Evolutionary conservation across 2,888 invertebrate species (phyloP).

Genomic region (Loripinus fragilis): DNA sequence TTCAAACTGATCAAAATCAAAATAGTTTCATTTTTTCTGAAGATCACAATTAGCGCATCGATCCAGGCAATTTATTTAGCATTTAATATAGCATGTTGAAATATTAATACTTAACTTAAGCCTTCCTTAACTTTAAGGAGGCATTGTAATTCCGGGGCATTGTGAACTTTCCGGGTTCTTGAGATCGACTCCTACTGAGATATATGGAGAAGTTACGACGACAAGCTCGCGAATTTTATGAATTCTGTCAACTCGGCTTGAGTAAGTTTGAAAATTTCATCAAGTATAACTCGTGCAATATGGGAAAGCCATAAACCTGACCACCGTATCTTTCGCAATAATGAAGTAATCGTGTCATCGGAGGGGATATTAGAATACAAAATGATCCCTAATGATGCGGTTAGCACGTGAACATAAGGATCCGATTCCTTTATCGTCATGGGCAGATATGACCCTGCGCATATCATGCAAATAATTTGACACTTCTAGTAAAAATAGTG

Average conservation of each 20-base stretch:
- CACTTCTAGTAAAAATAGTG: conserved; percentile 16
- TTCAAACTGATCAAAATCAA: too few species aligned
- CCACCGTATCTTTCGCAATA: conserved; percentile 31
- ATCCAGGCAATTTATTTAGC: too few species aligned
- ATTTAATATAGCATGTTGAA: too few species aligned
- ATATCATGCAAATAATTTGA: conserved; percentile 18
- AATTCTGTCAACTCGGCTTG: too few species aligned
- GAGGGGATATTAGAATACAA: not conserved
- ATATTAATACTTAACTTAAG: too few species aligned
- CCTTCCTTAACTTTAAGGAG: too few species aligned
- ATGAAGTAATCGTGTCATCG: conserved; percentile 38
- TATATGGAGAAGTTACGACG: too few species aligned
- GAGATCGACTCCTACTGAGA: too few species aligned
- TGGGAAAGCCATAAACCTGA: conserved; percentile 26
- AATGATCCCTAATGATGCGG: conserved; percentile 17
- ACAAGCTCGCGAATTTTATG: not conserved
- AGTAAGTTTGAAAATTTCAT: conserved; percentile 17
- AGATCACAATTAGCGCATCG: too few species aligned
- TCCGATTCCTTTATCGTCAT: conserved; percentile 28
- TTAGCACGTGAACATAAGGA: conserved; percentile 24
- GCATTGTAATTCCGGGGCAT: too few species aligned
- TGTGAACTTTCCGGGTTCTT: too few species aligned
- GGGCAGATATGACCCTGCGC: conserved; percentile 1
- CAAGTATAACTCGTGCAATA: conserved; percentile 49
- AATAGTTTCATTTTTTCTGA: too few species aligned